Base-by-base conservation (phyloP, 2,888 invertebrate species). In the Cheilosia vulpina region DNA sequence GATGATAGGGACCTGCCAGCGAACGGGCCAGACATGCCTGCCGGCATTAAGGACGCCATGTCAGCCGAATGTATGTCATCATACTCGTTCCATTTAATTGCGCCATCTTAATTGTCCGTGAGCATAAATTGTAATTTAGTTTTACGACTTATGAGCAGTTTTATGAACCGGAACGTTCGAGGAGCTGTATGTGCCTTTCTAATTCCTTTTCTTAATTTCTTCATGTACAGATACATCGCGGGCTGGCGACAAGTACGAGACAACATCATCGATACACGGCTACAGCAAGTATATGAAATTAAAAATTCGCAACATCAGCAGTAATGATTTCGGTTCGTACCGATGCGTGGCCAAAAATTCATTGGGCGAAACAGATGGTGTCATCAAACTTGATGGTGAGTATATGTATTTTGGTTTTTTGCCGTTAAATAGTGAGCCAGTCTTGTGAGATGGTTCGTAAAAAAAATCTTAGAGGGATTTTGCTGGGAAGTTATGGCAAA, bases 331-430 rank as follows among this genome's bases (percentile, higher is more conserved):
- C 91, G 97, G 97, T 78, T 96, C 96, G 69, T 97, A 97, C 93
- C 96, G 96, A 92, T 97, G 97, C 91, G 96, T 97, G 87, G 97
- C 97, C 68, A 98, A 97, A 93, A 98, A 98, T 93, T 97, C 97
- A 52, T 94, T 97, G 45, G 97, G 97, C 76, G 97, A 97, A 92
- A 97, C 97, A 50, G 97, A 97, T 92, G 97, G 97, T 60, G 95
- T 96, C 89, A 97, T 97, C 91, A 96, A 96, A 92, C 94, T 97
- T 87, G 97, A 97, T 93, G 97, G 97, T 97, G 93, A 94, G 94
- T 91, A 43, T 1, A 21, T 21, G 19, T 1, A n/a, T 11, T 55
- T 31, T n/a, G 6, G 2, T 27, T 52, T 15, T 52, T 17, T 31
- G 31, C 9, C 9, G 9, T 31, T 9, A 31, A 31, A 31, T 9